phyloP scores from a whole-genome alignment of 2,113 vertebrate genomes.

The Gasterosteus nipponicus region DNA sequence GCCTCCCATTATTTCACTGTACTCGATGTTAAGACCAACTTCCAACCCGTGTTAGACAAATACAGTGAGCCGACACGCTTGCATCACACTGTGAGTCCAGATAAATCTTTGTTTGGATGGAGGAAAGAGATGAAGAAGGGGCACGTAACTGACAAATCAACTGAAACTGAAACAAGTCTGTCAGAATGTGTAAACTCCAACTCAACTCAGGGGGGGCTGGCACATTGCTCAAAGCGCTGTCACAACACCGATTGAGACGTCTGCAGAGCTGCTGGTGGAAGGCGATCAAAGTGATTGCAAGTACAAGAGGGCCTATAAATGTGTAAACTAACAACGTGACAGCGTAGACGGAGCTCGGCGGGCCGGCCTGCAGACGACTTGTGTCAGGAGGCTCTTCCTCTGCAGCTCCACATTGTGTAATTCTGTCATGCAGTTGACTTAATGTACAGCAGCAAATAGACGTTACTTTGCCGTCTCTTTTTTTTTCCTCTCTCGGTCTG shows the following conservation, averaged over 20 bases:
- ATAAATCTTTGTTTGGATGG: not conserved
- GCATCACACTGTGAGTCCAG: not conserved
- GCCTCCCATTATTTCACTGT: not conserved
- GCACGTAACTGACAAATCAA: conserved; percentile 4
- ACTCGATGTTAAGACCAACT: not conserved
- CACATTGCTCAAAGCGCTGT: conserved; percentile 8
- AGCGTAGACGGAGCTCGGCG: too few species aligned
- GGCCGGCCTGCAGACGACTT: not conserved
- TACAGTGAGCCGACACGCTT: not conserved
- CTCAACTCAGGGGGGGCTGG: conserved; percentile 3
- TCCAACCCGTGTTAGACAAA: not conserved
- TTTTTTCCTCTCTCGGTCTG: not conserved
- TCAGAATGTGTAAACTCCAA: not conserved
- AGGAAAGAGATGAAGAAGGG: not conserved
- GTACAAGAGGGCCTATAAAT: not conserved
- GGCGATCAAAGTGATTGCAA: not conserved
- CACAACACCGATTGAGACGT: not conserved
- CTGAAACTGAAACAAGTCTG: not conserved
- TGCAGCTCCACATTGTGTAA: not conserved
- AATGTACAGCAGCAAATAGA: conserved; percentile 1
- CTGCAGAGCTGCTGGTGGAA: not conserved
- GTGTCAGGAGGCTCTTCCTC: not conserved
- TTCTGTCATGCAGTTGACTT: not conserved
- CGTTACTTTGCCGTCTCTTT: not conserved
- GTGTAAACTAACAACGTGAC: not conserved